phyloP scores from a whole-genome alignment of 2,888 invertebrate species.

The Pogonocherus hispidulus region DNA sequence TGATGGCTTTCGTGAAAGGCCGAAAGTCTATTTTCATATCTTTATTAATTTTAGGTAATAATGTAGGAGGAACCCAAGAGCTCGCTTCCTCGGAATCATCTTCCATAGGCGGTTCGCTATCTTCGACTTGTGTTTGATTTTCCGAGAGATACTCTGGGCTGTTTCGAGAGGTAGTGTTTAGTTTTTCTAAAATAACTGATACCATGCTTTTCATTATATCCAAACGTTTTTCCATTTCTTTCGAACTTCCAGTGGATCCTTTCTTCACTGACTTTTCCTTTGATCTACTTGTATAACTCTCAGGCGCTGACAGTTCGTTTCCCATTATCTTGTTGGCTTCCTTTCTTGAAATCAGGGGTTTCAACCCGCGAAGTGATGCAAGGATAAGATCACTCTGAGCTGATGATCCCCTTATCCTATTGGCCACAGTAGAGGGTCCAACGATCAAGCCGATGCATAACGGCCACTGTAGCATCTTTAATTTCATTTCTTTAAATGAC shows the following conservation, averaged over 20 bases:
- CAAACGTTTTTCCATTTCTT: background rate
- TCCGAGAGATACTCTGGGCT: background rate
- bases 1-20: slow-evolving; percentile 38
- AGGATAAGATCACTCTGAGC: slow-evolving; percentile 36
- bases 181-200: background rate
- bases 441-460: slow-evolving; percentile 46
- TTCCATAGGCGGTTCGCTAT: background rate
- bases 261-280: background rate
- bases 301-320: background rate
- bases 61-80: background rate
- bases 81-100: background rate
- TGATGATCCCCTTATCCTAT: slow-evolving; percentile 41
- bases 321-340: slow-evolving; percentile 4
- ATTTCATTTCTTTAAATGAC: slow-evolving; percentile 44
- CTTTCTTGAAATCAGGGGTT: background rate
- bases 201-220: background rate
- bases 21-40: slow-evolving; percentile 22
- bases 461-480: slow-evolving; percentile 46
- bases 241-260: background rate
- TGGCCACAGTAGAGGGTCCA: slow-evolving; percentile 40
- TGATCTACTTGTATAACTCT: background rate
- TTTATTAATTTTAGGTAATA: background rate
- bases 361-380: background rate
- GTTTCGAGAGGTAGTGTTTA: background rate
- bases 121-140: slow-evolving; percentile 1